Percentiles rank a stretch among this genome's conserved stretches.
phyloP scores from a whole-genome alignment of 2,888 invertebrate species.

The Seira musarum region DNA sequence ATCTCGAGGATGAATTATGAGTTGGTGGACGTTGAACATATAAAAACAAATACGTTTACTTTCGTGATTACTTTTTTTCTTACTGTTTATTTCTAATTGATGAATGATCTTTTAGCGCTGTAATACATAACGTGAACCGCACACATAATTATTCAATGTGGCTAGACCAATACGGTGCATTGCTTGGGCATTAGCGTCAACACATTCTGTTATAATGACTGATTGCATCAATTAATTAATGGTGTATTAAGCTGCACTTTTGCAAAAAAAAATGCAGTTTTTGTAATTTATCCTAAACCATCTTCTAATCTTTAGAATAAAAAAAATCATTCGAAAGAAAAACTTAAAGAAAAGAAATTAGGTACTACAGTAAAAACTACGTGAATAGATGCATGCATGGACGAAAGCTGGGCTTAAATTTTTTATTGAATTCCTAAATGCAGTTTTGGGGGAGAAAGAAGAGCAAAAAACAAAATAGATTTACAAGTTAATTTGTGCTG shows the following conservation, averaged over 20 bases:
- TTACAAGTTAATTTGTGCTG: constrained; percentile 46
- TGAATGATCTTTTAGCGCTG: background rate
- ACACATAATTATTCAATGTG: constrained; percentile 40
- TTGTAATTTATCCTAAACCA: constrained; percentile 36
- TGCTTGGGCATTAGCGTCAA: constrained; percentile 26
- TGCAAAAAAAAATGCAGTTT: constrained; percentile 29
- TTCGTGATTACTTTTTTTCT: background rate
- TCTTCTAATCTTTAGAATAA: constrained; percentile 9
- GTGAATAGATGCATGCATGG: too few species aligned
- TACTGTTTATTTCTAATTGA: background rate
- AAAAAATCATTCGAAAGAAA: too few species aligned
- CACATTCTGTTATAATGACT: constrained; percentile 34
- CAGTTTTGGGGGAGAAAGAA: background rate
- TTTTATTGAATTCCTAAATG: too few species aligned
- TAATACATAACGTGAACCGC: background rate
- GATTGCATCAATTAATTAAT: constrained; percentile 51
- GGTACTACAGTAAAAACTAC: too few species aligned
- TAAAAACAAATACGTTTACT: too few species aligned
- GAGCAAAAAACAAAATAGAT: constrained; percentile 31
- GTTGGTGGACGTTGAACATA: too few species aligned
- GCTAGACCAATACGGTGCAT: too few species aligned
- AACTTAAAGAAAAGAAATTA: background rate
- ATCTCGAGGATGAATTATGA: background rate
- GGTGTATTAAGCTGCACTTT: constrained; percentile 22
- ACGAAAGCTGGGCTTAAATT: too few species aligned